Conservation (phyloP, 2,888 invertebrate species). For the Brachypalpus laphriformis region DNA sequence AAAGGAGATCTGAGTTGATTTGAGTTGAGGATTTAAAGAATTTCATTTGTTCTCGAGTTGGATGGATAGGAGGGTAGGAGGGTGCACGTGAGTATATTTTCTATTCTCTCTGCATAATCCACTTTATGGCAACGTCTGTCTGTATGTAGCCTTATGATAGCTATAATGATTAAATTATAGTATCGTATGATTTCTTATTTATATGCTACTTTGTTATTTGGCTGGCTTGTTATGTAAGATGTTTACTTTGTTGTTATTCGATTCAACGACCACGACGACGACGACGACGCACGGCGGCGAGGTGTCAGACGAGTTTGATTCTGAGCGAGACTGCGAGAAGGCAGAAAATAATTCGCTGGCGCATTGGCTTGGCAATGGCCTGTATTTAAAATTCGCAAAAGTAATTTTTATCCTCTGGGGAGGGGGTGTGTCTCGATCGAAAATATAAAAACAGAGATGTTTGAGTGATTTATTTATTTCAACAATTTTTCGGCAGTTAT, state of each 20-base stretch:
- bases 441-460: neutral
- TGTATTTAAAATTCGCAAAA: slow-evolving; percentile 13
- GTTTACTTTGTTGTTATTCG: slow-evolving; percentile 45
- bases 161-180: slow-evolving; percentile 49
- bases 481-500: slow-evolving; percentile 48
- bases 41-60: slow-evolving; percentile 31
- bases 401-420: neutral
- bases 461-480: slow-evolving; percentile 50
- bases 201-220: slow-evolving; percentile 44
- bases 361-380: slow-evolving; percentile 33
- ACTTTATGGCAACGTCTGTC: neutral
- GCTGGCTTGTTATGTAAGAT: slow-evolving; percentile 51
- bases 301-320: slow-evolving; percentile 52
- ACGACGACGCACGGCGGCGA: no score
- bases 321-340: neutral
- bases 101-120: slow-evolving; percentile 3
- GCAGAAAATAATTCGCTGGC: slow-evolving; percentile 4
- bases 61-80: neutral
- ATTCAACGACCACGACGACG: no score
- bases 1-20: slow-evolving; percentile 54
- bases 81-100: neutral
- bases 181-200: slow-evolving; percentile 65
- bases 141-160: slow-evolving; percentile 28
- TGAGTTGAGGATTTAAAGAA: slow-evolving; percentile 47
- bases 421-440: slow-evolving; percentile 11